These are phyloP conservation scores for Prinia subflava DNA, from an alignment of 2,113 vertebrate species.

Conservation along the genomic window DNA sequence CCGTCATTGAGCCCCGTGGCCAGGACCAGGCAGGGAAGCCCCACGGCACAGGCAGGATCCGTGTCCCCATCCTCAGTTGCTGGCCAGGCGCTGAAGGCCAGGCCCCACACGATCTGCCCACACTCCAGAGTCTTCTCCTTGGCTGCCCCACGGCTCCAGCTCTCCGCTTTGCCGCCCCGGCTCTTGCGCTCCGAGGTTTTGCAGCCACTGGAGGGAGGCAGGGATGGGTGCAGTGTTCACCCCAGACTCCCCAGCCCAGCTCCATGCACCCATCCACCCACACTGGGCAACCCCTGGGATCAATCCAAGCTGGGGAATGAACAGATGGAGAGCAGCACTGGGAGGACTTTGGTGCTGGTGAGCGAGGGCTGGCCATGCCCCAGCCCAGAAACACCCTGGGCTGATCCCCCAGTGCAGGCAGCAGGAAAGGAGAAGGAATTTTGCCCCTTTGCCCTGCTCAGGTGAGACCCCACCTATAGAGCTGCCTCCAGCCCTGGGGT, in stretches of 20 bases:
- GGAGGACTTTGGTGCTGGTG: background rate
- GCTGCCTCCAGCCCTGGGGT: too few species aligned
- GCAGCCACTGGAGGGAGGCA: background rate
- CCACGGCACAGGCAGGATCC: background rate
- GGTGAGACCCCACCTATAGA: background rate
- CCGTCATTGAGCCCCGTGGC: background rate
- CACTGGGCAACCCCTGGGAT: too few species aligned
- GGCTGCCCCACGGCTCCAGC: background rate
- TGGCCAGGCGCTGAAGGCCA: constrained; percentile 33
- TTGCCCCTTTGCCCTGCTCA: background rate
- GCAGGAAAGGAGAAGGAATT: background rate
- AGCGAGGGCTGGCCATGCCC: background rate
- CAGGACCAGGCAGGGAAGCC: constrained; percentile 20
- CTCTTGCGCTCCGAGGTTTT: background rate
- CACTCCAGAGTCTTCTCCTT: constrained; percentile 47
- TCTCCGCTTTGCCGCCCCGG: background rate
- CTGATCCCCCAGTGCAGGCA: rapidly evolving
- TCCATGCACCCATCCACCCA: background rate
- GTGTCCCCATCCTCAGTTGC: background rate
- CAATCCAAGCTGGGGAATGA: background rate
- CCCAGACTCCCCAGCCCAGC: rapidly evolving
- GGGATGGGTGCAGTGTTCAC: background rate
- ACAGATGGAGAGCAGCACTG: background rate
- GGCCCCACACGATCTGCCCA: constrained; percentile 40
- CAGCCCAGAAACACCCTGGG: background rate